phyloP scores from a whole-genome alignment of 2,113 vertebrate genomes.

The Chauna torquata region DNA sequence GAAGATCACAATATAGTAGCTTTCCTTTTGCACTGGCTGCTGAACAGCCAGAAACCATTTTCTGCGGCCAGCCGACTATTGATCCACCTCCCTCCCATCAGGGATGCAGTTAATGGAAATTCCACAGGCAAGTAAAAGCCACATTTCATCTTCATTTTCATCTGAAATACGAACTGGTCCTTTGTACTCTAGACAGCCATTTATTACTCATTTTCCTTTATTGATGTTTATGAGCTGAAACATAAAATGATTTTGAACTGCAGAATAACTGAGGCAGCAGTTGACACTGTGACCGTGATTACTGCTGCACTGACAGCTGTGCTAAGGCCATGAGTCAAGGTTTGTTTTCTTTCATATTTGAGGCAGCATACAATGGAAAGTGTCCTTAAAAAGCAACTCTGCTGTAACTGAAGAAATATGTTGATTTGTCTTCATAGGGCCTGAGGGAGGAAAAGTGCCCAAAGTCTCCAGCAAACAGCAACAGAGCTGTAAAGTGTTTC shows the following conservation, averaged over 20 bases:
- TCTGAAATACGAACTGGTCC: slow-evolving; percentile 79
- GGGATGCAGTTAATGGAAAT: slow-evolving; percentile 76
- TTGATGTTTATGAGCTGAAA: slow-evolving; percentile 74
- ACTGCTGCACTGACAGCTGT: slow-evolving; percentile 22
- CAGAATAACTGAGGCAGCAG: slow-evolving; percentile 72
- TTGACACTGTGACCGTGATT: slow-evolving; percentile 70
- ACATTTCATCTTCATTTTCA: slow-evolving; percentile 80
- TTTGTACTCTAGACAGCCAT: slow-evolving; percentile 76
- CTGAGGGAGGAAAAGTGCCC: not conserved
- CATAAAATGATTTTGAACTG: slow-evolving; percentile 76
- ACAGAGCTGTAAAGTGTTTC: not conserved
- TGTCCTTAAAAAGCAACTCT: slow-evolving; percentile 54
- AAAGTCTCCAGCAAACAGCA: not conserved
- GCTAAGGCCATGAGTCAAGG: slow-evolving; percentile 61
- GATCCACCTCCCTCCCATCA: slow-evolving; percentile 80
- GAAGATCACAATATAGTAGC: slow-evolving; percentile 85
- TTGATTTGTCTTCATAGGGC: slow-evolving; percentile 57
- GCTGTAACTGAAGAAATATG: slow-evolving; percentile 57
- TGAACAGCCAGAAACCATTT: slow-evolving; percentile 80
- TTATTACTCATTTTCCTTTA: slow-evolving; percentile 78
- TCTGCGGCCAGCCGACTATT: slow-evolving; percentile 76
- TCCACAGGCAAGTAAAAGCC: slow-evolving; percentile 77
- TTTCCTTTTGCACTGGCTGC: slow-evolving; percentile 83
- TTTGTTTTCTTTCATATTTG: slow-evolving; percentile 57
- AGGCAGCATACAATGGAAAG: slow-evolving; percentile 6